phyloP scores from a whole-genome alignment of 2,113 vertebrate species.

The Ramphastos sulfuratus region DNA sequence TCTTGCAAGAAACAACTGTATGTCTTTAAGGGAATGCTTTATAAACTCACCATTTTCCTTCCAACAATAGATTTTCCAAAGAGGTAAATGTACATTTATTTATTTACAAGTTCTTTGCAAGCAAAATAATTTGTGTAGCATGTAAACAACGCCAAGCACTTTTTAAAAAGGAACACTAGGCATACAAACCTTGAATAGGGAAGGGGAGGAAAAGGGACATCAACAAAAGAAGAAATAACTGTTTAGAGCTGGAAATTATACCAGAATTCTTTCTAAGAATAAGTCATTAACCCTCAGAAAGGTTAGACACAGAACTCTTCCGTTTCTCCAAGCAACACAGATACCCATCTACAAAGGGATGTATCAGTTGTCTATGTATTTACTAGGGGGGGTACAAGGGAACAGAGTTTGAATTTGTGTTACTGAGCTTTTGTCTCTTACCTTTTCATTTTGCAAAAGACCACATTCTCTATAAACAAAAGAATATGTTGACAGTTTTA shows the following conservation, averaged over 20 bases:
- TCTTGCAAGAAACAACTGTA: not conserved
- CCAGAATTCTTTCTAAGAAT: constrained; percentile 46
- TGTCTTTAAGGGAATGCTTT: not conserved
- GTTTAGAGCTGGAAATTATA: constrained; percentile 43
- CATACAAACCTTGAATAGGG: constrained; percentile 74
- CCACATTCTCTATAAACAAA: constrained; percentile 99
- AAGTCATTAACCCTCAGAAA: constrained; percentile 52
- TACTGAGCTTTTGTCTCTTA: constrained; percentile 98
- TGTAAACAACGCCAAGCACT: constrained; percentile 27
- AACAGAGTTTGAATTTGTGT: constrained; percentile 92
- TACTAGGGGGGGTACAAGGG: constrained; percentile 85
- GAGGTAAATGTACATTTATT: constrained; percentile 8
- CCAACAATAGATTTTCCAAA: constrained; percentile 56
- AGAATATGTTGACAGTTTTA: constrained; percentile 99
- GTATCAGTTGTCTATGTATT: constrained; percentile 74
- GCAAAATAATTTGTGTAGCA: constrained; percentile 16
- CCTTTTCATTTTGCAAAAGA: constrained; percentile 99
- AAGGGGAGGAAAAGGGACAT: constrained; percentile 44
- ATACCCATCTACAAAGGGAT: constrained; percentile 78
- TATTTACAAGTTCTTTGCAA: not conserved
- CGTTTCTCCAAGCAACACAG: constrained; percentile 78
- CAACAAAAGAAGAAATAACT: constrained; percentile 63
- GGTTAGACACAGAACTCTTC: constrained; percentile 65
- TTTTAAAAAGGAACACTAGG: constrained; percentile 44
- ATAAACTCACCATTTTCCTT: constrained; percentile 52